Conservation (phyloP, 2,888 invertebrate genomes). For the Onthophagus sagittarius region DNA sequence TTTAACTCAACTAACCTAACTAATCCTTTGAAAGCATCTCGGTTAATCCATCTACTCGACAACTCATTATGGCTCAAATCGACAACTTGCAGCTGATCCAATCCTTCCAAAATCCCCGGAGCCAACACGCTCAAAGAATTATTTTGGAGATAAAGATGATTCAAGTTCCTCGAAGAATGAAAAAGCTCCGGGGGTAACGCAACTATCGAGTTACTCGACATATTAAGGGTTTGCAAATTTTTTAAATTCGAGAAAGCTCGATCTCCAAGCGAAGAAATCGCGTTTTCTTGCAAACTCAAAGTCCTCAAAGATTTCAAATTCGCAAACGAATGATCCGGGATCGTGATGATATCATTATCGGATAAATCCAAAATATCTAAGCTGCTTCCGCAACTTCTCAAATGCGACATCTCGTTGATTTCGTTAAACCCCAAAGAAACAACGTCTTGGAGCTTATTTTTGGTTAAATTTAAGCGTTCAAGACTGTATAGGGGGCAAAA, state of each 20-base stretch:
- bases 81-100: slow-evolving; percentile 68
- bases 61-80: slow-evolving; percentile 72
- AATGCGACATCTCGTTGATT: slow-evolving; percentile 64
- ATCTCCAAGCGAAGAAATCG: slow-evolving; percentile 69
- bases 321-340: slow-evolving; percentile 69
- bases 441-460: slow-evolving; percentile 75
- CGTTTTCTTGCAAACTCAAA: slow-evolving; percentile 72
- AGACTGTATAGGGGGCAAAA: slow-evolving; percentile 70
- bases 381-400: slow-evolving; percentile 61
- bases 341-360: slow-evolving; percentile 65
- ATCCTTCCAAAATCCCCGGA: slow-evolving; percentile 68
- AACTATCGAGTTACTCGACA: slow-evolving; percentile 74
- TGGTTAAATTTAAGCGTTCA: slow-evolving; percentile 67
- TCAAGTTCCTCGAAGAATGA: slow-evolving; percentile 66
- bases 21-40: slow-evolving; percentile 72
- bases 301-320: slow-evolving; percentile 66
- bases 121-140: slow-evolving; percentile 73
- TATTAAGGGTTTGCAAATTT: slow-evolving; percentile 67
- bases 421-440: slow-evolving; percentile 72
- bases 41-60: slow-evolving; percentile 73
- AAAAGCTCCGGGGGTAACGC: slow-evolving; percentile 77
- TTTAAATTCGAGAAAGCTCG: slow-evolving; percentile 69
- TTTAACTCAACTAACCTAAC: slow-evolving; percentile 71
- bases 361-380: slow-evolving; percentile 71
- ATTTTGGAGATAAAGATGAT: slow-evolving; percentile 71